Evolutionary conservation across 2,888 invertebrate genomes (phyloP).

Genomic region (Lumbricus terrestris): DNA sequence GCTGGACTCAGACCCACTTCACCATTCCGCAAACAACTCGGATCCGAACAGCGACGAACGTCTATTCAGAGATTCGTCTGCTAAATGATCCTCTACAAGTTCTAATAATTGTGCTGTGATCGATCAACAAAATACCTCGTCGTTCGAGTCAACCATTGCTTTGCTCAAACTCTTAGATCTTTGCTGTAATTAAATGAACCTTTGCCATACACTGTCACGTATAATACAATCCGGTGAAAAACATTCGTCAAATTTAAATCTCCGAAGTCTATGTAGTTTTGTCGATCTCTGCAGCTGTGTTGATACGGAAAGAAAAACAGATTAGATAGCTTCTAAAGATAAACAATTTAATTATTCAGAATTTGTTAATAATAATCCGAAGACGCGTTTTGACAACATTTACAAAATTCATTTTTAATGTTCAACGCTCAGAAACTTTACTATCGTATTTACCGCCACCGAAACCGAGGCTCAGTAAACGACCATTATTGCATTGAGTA

Average conservation of each 20-base stretch:
- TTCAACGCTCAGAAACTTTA: too few species aligned
- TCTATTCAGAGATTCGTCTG: background rate
- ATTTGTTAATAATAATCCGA: background rate
- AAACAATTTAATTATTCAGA: background rate
- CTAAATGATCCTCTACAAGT: background rate
- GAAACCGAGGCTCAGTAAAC: background rate
- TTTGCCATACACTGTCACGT: background rate
- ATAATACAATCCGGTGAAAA: background rate
- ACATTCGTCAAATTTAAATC: background rate
- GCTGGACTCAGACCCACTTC: background rate
- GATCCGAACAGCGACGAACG: background rate
- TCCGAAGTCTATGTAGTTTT: background rate
- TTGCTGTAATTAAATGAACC: background rate
- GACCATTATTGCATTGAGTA: background rate
- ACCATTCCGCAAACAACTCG: background rate
- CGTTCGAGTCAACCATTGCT: background rate
- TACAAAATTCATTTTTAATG: constrained; percentile 13
- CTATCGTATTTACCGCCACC: constrained; percentile 8
- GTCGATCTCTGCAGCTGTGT: background rate
- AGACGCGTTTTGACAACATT: background rate
- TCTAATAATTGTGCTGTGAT: background rate
- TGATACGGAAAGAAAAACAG: background rate
- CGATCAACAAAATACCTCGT: background rate
- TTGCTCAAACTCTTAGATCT: background rate
- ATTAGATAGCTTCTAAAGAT: background rate